phyloP scores from a whole-genome alignment of 1,140 invertebrate genomes.

The Charaxes varanes region DNA sequence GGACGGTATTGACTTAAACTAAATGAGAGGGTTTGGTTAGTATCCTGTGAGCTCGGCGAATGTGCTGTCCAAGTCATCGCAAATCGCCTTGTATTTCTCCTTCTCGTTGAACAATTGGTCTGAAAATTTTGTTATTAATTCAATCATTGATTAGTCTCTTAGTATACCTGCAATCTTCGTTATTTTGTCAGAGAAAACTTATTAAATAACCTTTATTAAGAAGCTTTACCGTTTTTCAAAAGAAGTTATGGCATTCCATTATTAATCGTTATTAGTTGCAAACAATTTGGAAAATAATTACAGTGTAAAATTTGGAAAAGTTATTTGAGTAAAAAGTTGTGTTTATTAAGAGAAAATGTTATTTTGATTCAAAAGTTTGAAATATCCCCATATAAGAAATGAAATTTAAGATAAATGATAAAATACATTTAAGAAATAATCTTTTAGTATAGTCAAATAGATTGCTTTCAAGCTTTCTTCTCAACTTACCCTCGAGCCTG shows the following conservation, averaged over 20 bases:
- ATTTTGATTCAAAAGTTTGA: too few species aligned
- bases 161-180: slow-evolving; percentile 14
- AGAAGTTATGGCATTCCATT: slow-evolving; percentile 45
- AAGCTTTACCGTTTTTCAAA: slow-evolving; percentile 30
- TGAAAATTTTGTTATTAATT: slow-evolving; percentile 64
- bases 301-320: slow-evolving; percentile 19
- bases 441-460: too few species aligned
- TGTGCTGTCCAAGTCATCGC: slow-evolving; percentile 98
- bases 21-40: slow-evolving; percentile 75
- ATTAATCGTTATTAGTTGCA: slow-evolving; percentile 24
- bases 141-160: slow-evolving; percentile 29
- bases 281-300: slow-evolving; percentile 13
- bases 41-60: slow-evolving; percentile 92
- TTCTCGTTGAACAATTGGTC: slow-evolving; percentile 87
- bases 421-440: too few species aligned
- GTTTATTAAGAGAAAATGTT: too few species aligned
- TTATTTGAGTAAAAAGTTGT: too few species aligned
- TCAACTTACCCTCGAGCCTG: slow-evolving; percentile 99
- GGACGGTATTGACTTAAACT: slow-evolving; percentile 59
- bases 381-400: too few species aligned
- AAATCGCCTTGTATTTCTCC: slow-evolving; percentile 96
- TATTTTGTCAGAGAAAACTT: slow-evolving; percentile 7
- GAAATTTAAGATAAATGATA: too few species aligned
- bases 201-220: slow-evolving; percentile 33
- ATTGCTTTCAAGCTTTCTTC: too few species aligned